Evolutionary conservation across 2,797 vertebrate genomes (phyloP).

Genomic region (Anas capensis): DNA sequence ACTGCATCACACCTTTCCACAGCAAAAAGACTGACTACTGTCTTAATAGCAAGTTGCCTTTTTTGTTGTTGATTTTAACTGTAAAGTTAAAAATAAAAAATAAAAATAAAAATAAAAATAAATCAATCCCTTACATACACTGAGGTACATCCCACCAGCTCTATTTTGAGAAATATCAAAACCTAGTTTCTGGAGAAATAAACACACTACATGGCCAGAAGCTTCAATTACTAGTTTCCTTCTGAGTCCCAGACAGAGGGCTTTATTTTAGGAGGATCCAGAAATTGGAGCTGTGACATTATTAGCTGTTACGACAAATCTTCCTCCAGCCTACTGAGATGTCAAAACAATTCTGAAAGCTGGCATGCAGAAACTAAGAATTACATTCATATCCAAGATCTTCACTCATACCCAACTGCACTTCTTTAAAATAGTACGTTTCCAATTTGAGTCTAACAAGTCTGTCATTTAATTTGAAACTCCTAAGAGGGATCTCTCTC

Average conservation of each 20-base stretch:
- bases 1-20: background rate
- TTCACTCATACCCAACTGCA: background rate
- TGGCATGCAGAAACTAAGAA: background rate
- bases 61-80: background rate
- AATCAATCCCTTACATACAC: background rate
- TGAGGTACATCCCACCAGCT: background rate
- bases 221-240: background rate
- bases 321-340: constrained; percentile 5
- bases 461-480: background rate
- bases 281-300: background rate
- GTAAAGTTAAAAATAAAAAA: background rate
- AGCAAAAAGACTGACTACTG: background rate
- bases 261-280: background rate
- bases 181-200: background rate
- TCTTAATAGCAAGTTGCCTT: background rate
- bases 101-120: background rate
- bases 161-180: background rate
- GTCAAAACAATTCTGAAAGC: constrained; percentile 36
- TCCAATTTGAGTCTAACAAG: background rate
- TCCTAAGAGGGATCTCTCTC: background rate
- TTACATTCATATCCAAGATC: background rate
- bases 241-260: background rate
- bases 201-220: background rate
- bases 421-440: background rate
- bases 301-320: background rate